A percentile compares a stretch with the other conserved stretches of the same genome.
Conservation (phyloP, 2,113 vertebrate genomes). For the Pseudopipra pipra region DNA sequence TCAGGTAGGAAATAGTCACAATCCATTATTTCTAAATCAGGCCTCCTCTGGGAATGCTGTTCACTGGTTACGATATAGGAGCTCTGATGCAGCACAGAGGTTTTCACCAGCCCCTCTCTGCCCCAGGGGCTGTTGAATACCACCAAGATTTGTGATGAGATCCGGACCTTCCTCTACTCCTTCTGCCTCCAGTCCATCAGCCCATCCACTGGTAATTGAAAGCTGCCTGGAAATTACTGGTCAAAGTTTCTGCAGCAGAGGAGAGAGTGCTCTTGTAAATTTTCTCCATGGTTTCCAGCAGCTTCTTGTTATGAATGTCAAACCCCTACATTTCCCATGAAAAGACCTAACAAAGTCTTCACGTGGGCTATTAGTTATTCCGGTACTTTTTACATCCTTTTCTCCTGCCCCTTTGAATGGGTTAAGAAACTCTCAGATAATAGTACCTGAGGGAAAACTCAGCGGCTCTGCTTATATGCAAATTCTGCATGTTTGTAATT, state of each 20-base stretch:
- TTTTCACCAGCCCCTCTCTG: background rate
- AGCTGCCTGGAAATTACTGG: background rate
- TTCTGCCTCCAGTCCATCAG: background rate
- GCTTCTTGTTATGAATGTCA: constrained; percentile 15
- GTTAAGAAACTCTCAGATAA: constrained; percentile 21
- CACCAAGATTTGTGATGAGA: background rate
- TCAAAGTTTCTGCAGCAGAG: background rate
- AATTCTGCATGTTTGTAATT: constrained; percentile 34
- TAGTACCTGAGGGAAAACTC: constrained; percentile 33
- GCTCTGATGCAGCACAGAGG: background rate
- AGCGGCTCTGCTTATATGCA: background rate
- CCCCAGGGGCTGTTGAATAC: background rate
- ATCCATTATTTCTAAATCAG: background rate
- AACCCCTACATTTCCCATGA: background rate
- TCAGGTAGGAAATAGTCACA: background rate
- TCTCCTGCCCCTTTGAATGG: background rate
- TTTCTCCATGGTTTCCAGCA: constrained; percentile 21
- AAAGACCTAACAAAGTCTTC: constrained; percentile 8
- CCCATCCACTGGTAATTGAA: background rate
- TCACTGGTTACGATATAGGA: fast-evolving
- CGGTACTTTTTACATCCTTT: background rate
- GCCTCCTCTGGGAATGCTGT: background rate
- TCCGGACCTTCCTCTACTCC: background rate
- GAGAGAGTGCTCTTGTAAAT: background rate
- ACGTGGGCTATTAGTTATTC: background rate